Percentiles rank a stretch among this genome's conserved stretches.
Evolutionary conservation across 2,113 vertebrate genomes (phyloP).

Genomic region (Mobula birostris): DNA sequence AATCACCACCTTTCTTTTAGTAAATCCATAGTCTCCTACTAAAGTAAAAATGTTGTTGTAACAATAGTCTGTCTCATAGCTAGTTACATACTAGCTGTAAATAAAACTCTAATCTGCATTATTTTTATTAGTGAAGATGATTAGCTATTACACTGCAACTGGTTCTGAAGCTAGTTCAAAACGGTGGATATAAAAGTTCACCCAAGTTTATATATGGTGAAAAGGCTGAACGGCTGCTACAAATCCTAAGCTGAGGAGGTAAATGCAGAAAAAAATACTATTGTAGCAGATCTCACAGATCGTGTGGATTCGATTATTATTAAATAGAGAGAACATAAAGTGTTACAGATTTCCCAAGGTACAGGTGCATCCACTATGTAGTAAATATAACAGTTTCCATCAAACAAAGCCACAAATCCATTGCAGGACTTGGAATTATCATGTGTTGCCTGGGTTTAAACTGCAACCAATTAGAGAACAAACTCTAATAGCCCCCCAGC

Average conservation of each 20-base stretch:
- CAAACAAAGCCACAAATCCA: slow-evolving; percentile 39
- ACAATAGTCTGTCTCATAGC: slow-evolving; percentile 61
- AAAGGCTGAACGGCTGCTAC: slow-evolving; percentile 33
- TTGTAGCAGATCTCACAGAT: slow-evolving; percentile 16
- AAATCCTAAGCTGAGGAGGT: slow-evolving; percentile 26
- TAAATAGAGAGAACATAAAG: slow-evolving; percentile 26
- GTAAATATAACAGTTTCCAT: slow-evolving; percentile 39
- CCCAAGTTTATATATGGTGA: slow-evolving; percentile 35
- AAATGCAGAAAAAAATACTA: background rate
- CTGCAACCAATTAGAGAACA: background rate
- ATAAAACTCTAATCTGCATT: slow-evolving; percentile 53
- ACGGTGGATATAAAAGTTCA: slow-evolving; percentile 34
- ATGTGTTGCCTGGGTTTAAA: slow-evolving; percentile 28
- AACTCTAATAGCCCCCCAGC: background rate
- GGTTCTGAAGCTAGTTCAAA: slow-evolving; percentile 42
- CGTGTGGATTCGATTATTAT: slow-evolving; percentile 3
- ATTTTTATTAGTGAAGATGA: slow-evolving; percentile 47
- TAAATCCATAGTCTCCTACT: slow-evolving; percentile 54
- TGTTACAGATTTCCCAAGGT: slow-evolving; percentile 31
- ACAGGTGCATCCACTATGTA: slow-evolving; percentile 12
- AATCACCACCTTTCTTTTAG: slow-evolving; percentile 60
- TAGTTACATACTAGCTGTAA: slow-evolving; percentile 56
- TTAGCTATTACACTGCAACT: slow-evolving; percentile 47
- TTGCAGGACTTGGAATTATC: background rate
- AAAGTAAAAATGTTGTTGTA: slow-evolving; percentile 63